Base-by-base conservation (phyloP, 2,888 invertebrate species). In the Amiota communis region DNA sequence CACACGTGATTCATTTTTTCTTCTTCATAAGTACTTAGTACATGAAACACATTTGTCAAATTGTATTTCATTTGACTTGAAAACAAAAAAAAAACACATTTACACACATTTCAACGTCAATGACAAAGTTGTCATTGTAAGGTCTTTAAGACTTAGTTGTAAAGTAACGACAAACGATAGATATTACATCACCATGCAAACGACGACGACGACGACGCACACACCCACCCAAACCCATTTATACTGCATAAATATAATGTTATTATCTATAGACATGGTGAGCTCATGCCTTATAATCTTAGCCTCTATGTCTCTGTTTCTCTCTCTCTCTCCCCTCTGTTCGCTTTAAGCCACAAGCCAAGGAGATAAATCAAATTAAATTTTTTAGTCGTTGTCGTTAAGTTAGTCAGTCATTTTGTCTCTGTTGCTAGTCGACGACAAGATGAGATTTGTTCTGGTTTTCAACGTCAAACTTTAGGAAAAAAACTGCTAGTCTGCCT, bases 351-450 rank as follows among this genome's bases (percentile, higher is more conserved):
- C 36, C 6, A 36, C 46, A 63, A 63, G 63, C 63, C 46, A 46
- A 10, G 63, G 13, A 13, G 46, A 63, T 63, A 63, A 63, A 63
- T 63, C 63, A 63, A 63, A 63, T 63, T 36, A 63, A 63, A 63
- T 36, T n/a, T 63, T n/a, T 36, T 63, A 36, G 36, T 63, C n/a
- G 12, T 63, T n/a, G 63, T 63, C 63, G n/a, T 36, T 36, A 36
- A 36, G 36, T 36, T 36, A 36, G 36, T 36, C 36, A 36, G 36
- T 36, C 36, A 36, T 36, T 36, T 2, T 36, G 63, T 46, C n/a
- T n/a, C 46, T 36, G 46, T 63, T 53, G 53, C 63, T 23, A 63
- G 36, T 63, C 23, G 61, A n/a, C 61, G 20, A 36, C 36, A 57
- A 20, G 17, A 10, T 20, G 59, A 59, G 23, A 20, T 17, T 23